Evolutionary conservation across 2,113 vertebrate genomes (phyloP).

Genomic region (Australoheros scitulus): DNA sequence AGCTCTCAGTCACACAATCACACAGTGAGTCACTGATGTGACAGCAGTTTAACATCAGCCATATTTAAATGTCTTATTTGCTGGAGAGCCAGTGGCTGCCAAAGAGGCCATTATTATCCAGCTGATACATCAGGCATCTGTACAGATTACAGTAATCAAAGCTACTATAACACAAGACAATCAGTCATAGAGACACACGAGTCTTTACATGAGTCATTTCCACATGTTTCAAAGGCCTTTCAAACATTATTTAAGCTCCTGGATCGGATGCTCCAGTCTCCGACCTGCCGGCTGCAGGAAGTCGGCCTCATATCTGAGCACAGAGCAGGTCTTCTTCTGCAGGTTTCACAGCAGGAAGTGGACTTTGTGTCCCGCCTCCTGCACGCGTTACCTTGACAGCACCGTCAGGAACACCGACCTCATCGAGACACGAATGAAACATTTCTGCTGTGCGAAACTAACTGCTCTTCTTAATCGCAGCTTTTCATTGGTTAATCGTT

Average conservation of each 20-base stretch:
- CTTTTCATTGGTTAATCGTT: neutral
- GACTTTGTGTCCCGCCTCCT: neutral
- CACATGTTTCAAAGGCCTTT: neutral
- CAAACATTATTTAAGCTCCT: neutral
- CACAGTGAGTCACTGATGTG: neutral
- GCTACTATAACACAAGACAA: fast-evolving
- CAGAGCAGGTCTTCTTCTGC: fast-evolving
- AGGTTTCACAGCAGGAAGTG: neutral
- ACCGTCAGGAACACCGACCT: conserved; percentile 13
- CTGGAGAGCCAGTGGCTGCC: neutral
- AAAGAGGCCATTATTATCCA: neutral
- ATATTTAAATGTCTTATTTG: neutral
- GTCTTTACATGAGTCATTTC: too few relatives aligned
- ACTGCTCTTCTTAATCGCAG: neutral
- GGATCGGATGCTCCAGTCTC: fast-evolving
- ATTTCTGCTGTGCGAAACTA: too few relatives aligned
- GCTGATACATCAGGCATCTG: too few relatives aligned
- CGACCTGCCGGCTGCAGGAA: neutral
- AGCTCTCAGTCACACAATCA: neutral
- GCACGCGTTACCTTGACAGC: too few relatives aligned
- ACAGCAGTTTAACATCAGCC: neutral
- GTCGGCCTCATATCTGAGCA: neutral
- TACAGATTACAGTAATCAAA: fast-evolving
- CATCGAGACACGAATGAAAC: too few relatives aligned
- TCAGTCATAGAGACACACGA: too few relatives aligned